phyloP scores from a whole-genome alignment of 2,797 vertebrate species.

The Peromyscus aztecus region DNA sequence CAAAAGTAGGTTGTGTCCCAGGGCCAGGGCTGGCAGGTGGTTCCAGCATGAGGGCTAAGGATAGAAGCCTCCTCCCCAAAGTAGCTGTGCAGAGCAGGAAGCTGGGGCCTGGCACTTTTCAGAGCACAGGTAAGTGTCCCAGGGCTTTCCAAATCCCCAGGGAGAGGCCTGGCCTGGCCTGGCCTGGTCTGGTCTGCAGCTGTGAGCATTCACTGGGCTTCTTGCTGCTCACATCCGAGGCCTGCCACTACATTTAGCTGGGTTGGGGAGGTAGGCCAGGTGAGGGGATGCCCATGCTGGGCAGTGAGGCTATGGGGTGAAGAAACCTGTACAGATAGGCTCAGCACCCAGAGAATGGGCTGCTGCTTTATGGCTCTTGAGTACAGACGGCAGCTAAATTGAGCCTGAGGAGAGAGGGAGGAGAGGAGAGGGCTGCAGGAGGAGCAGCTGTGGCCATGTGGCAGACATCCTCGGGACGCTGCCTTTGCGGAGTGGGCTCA shows the following conservation, averaged over 20 bases:
- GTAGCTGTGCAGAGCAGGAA: not conserved
- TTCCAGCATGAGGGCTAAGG: not conserved
- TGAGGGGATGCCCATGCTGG: not conserved
- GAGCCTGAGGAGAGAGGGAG: not conserved
- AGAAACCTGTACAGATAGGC: not conserved
- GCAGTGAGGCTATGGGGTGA: not conserved
- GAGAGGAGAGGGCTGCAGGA: not conserved
- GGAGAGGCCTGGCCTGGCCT: not conserved
- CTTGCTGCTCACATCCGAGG: not conserved
- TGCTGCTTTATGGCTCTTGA: not conserved
- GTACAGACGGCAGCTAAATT: too few species aligned
- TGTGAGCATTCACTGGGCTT: fast-evolving
- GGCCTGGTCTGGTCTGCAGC: not conserved
- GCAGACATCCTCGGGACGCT: fast-evolving
- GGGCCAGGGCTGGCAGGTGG: not conserved
- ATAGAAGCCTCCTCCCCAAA: not conserved
- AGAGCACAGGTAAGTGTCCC: not conserved
- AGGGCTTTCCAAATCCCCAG: not conserved
- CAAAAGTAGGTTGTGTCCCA: not conserved
- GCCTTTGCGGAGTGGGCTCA: not conserved
- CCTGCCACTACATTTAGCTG: not conserved
- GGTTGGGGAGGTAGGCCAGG: not conserved
- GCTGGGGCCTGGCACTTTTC: not conserved
- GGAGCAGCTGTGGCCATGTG: not conserved
- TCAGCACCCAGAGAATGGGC: too few species aligned